Conservation (phyloP, 2,888 invertebrate species). For the Leucophora obtusa region DNA sequence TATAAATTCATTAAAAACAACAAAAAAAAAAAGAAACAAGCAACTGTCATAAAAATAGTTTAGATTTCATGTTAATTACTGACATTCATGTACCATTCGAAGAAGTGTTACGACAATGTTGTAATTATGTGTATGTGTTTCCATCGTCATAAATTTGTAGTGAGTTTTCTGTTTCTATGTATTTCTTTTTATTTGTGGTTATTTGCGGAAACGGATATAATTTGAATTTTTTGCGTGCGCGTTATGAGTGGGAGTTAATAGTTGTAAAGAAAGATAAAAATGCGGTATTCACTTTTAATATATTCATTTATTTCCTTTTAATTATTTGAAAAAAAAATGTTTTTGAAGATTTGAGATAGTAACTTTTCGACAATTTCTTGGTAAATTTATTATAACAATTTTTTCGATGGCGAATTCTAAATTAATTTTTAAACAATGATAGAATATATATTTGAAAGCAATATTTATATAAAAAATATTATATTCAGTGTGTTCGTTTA, state of each 20-base stretch:
- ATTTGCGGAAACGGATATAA: constrained; percentile 71
- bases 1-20: constrained; percentile 41
- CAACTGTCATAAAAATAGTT: constrained; percentile 55
- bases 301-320: neutral
- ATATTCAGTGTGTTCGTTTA: too few species aligned
- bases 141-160: neutral
- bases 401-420: too few species aligned
- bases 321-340: too few species aligned
- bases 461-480: too few species aligned
- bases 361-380: too few species aligned
- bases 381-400: too few species aligned
- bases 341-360: too few species aligned
- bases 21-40: constrained; percentile 18
- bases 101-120: constrained; percentile 25
- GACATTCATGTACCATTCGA: constrained; percentile 26
- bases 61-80: constrained; percentile 55
- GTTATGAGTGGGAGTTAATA: constrained; percentile 8
- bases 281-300: neutral
- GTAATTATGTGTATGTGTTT: neutral
- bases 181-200: neutral
- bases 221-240: constrained; percentile 28
- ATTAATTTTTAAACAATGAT: too few species aligned
- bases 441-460: too few species aligned
- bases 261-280: neutral
- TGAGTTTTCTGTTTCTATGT: neutral